These are phyloP conservation scores for Caenorhabditis sp. DNA, from an alignment of 2,888 invertebrate genomes.

Conservation along the genomic window DNA sequence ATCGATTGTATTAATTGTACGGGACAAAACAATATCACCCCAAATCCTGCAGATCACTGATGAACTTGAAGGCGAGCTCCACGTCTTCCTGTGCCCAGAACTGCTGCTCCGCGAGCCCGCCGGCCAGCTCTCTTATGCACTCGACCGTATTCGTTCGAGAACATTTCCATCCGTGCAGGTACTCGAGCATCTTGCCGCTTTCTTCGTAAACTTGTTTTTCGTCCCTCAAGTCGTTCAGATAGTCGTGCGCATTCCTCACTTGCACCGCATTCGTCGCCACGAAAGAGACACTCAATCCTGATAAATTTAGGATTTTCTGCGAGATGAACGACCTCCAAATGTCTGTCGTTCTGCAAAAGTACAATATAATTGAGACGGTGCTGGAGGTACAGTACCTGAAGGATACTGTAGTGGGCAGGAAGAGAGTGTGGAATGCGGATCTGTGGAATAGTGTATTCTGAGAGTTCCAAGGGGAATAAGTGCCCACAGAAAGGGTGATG, in stretches of 20 bases:
- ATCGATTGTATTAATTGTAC: no score
- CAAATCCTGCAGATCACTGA: conserved; percentile 5
- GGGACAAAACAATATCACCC: conserved; percentile 2
- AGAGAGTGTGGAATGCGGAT: conserved; percentile 63
- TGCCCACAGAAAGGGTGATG: conserved; percentile 54
- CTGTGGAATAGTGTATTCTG: conserved; percentile 68
- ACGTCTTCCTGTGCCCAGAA: conserved; percentile 55
- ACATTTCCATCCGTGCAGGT: conserved; percentile 58
- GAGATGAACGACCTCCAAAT: conserved; percentile 67
- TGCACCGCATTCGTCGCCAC: conserved; percentile 64
- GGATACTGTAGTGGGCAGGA: conserved; percentile 64
- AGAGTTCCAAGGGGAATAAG: conserved; percentile 67
- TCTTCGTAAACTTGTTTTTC: conserved; percentile 61
- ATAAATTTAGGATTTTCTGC: conserved; percentile 61
- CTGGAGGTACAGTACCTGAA: conserved; percentile 49
- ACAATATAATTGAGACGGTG: not conserved
- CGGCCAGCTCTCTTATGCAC: conserved; percentile 50
- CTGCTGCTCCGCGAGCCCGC: conserved; percentile 19
- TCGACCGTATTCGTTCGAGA: not conserved
- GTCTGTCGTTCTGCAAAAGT: conserved; percentile 55
- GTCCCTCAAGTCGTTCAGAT: conserved; percentile 62
- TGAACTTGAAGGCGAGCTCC: not conserved
- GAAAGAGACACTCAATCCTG: conserved; percentile 61
- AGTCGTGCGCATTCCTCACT: conserved; percentile 61
- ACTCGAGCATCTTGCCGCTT: conserved; percentile 55